A percentile compares a stretch with the other conserved stretches of the same genome.
These are phyloP conservation scores for Protaetia brevitarsis DNA, from an alignment of 1,140 invertebrate genomes.

Conservation along the genomic window DNA sequence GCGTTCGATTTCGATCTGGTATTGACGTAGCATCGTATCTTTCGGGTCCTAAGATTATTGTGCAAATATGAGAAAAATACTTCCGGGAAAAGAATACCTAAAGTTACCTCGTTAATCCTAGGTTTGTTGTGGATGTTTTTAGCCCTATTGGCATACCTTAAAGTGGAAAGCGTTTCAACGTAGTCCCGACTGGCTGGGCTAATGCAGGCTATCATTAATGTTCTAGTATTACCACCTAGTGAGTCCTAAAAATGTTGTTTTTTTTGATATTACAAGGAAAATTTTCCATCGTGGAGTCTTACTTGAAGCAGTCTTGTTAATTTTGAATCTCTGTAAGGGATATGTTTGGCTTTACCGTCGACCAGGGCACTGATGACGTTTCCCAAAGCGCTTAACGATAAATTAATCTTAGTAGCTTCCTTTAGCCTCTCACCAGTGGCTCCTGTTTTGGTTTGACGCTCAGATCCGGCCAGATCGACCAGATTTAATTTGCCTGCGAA, in stretches of 20 bases:
- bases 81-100: no score
- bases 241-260: constrained; percentile 59
- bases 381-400: constrained; percentile 88
- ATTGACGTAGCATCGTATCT: constrained; percentile 82
- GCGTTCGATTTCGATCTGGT: constrained; percentile 81
- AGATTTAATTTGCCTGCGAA: constrained; percentile 69
- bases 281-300: no score
- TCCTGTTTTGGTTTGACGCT: constrained; percentile 89
- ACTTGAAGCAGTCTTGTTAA: constrained; percentile 75
- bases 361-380: constrained; percentile 96
- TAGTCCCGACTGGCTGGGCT: constrained; percentile 28
- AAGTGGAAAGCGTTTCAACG: constrained; percentile 35
- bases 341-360: constrained; percentile 89
- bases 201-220: constrained; percentile 37
- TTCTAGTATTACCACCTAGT: constrained; percentile 57
- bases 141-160: constrained; percentile 35
- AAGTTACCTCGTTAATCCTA: constrained; percentile 31
- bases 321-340: constrained; percentile 94
- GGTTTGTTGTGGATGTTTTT: constrained; percentile 37
- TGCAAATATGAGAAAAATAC: no score
- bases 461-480: constrained; percentile 77
- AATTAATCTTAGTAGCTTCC: constrained; percentile 95
- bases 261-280: not conserved
- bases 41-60: constrained; percentile 71
- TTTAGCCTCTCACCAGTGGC: constrained; percentile 85